Evolutionary conservation across 2,113 vertebrate genomes (phyloP).

Genomic region (Pluvianellus socialis): DNA sequence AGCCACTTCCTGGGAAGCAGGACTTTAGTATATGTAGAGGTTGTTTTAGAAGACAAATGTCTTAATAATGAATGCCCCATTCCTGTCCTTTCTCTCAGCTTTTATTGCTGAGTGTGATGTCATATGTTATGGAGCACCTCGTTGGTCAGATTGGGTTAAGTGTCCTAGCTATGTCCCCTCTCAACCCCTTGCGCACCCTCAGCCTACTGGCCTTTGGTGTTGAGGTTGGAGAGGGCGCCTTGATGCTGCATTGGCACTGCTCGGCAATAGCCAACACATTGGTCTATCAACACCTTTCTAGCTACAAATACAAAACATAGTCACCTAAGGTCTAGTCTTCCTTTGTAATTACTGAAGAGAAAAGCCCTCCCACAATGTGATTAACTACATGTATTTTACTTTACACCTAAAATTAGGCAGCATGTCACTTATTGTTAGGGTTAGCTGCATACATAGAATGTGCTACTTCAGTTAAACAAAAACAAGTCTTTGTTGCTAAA

Average conservation of each 20-base stretch:
- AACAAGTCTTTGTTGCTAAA: background rate
- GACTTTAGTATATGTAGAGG: accelerated
- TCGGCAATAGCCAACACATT: background rate
- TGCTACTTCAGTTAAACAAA: background rate
- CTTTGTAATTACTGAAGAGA: background rate
- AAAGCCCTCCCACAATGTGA: background rate
- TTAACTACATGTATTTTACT: background rate
- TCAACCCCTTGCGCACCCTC: background rate
- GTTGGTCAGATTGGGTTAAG: background rate
- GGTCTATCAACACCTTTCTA: background rate
- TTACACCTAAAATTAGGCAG: background rate
- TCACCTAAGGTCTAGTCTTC: background rate
- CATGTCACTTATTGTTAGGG: background rate
- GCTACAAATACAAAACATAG: background rate
- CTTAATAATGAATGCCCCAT: background rate
- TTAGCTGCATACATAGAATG: background rate
- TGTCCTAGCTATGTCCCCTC: background rate
- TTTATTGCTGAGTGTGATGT: background rate
- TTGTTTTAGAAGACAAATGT: background rate
- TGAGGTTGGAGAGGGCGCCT: background rate
- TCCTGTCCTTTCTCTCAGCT: background rate
- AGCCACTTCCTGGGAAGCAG: background rate
- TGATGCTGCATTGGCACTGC: no score
- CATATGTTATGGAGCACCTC: background rate
- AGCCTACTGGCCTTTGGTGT: background rate